Evolutionary conservation across 1,140 invertebrate genomes (phyloP), one percentile per base, ranked within the genome.

Genomic region (Lepidostoma basale): DNA sequence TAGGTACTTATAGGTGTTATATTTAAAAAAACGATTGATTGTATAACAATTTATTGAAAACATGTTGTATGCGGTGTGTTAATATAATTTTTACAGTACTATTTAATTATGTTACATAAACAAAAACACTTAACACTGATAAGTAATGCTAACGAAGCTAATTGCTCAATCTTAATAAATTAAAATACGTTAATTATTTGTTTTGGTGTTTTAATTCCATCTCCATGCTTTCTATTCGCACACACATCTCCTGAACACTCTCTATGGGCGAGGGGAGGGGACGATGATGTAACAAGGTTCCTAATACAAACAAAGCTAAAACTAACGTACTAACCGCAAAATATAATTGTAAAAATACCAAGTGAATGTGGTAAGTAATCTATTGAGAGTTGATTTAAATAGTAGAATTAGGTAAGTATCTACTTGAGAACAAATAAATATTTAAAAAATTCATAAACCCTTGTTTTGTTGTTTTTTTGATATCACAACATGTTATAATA

Each of bases 11-110:
- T n/a, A n/a, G n/a, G n/a, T n/a, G n/a, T n/a, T n/a, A n/a, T n/a
- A n/a, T n/a, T n/a, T n/a, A n/a, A n/a, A n/a, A n/a, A n/a, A n/a
- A n/a, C n/a, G n/a, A n/a, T 62, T 67, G 67, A 68, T 69, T 72
- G 70, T 72, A 72, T 72, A 72, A 72, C 70, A 72, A 72, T 72
- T 72, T 72, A 72, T 72, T 72, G 70, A 69, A 72, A 72, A 72
- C 70, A 69, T 72, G 65, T 69, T 69, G 60, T 68, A 69, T 72
- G 70, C 67, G 63, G 67, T 69, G 67, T 72, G 52, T 62, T 72
- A 69, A 68, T 67, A 69, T 67, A 69, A 67, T 62, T 69, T 72
- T 69, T 69, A 60, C 60, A 69, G 30, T 71, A 72, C 56, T 56
- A 58, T 69, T 63, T 63, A 69, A 69, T 47, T 72, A 72, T 69